A percentile compares a stretch with the other conserved stretches of the same genome.
These are phyloP conservation scores for Smittia aterrima DNA, from an alignment of 2,888 invertebrate species.

Conservation along the genomic window DNA sequence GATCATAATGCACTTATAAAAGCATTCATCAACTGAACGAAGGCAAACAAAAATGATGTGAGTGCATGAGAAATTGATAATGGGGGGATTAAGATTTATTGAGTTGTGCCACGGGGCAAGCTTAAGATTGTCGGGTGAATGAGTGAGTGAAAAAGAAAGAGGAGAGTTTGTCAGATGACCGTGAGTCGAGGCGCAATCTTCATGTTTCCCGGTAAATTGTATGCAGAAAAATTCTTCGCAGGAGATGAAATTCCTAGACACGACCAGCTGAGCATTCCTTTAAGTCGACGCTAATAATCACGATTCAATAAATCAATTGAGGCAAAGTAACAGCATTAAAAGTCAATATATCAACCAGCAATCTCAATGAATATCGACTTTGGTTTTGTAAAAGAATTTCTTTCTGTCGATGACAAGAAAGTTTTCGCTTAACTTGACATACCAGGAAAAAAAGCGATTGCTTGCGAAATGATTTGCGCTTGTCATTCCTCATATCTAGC, in stretches of 20 bases:
- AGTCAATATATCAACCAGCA: slow-evolving; percentile 18
- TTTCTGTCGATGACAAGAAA: too few relatives aligned
- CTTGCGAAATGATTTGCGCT: too few relatives aligned
- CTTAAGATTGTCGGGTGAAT: too few relatives aligned
- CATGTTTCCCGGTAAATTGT: not conserved
- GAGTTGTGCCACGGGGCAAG: slow-evolving; percentile 16
- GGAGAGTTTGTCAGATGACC: slow-evolving; percentile 11
- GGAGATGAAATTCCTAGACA: not conserved
- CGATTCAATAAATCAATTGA: not conserved
- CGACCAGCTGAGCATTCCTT: not conserved
- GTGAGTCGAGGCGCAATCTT: not conserved
- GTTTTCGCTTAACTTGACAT: too few relatives aligned
- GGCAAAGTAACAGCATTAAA: not conserved
- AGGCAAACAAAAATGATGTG: not conserved
- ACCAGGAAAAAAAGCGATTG: too few relatives aligned
- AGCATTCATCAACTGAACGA: not conserved
- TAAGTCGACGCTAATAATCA: not conserved
- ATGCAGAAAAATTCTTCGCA: not conserved
- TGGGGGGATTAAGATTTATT: slow-evolving; percentile 33
- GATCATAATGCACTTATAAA: slow-evolving; percentile 21
- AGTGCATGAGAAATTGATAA: slow-evolving; percentile 34
- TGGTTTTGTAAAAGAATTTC: too few relatives aligned
- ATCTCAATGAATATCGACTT: not conserved
- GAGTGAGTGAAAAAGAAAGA: not conserved
- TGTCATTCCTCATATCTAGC: too few relatives aligned